Evolutionary conservation across 2,113 vertebrate genomes (phyloP).

Genomic region (Ivindomyrus marchei): DNA sequence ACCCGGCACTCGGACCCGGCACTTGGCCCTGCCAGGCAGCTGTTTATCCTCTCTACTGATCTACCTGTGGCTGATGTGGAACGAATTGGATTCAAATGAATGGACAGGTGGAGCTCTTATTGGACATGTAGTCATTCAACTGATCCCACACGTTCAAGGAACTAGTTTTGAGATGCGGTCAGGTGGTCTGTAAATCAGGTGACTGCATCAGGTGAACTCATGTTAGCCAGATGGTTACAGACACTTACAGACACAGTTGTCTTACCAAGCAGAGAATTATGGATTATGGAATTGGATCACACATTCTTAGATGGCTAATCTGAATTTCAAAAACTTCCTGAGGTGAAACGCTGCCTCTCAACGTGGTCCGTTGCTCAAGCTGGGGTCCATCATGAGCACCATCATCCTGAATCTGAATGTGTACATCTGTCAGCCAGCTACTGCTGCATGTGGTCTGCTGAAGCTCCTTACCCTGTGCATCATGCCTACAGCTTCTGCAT

Average conservation of each 20-base stretch:
- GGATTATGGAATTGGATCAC: neutral
- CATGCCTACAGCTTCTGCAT: neutral
- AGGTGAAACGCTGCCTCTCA: neutral
- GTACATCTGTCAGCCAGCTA: neutral
- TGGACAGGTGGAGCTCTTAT: neutral
- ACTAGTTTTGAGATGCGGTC: neutral
- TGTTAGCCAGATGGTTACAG: neutral
- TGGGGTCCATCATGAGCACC: neutral
- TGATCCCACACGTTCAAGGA: neutral
- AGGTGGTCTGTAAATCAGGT: neutral
- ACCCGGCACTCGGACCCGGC: neutral
- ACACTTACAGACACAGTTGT: neutral
- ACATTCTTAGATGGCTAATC: neutral
- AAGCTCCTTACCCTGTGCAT: neutral
- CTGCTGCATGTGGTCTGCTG: neutral
- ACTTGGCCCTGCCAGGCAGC: conserved; percentile 63
- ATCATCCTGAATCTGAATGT: neutral
- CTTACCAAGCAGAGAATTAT: neutral
- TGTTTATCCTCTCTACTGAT: conserved; percentile 71
- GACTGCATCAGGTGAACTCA: neutral
- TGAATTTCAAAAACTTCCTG: neutral
- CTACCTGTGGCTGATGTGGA: conserved; percentile 64
- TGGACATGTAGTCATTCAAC: neutral
- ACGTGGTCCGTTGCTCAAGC: neutral
- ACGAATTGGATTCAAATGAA: neutral